phyloP scores from a whole-genome alignment of 1,140 invertebrate species.

The Babylonia areolata region DNA sequence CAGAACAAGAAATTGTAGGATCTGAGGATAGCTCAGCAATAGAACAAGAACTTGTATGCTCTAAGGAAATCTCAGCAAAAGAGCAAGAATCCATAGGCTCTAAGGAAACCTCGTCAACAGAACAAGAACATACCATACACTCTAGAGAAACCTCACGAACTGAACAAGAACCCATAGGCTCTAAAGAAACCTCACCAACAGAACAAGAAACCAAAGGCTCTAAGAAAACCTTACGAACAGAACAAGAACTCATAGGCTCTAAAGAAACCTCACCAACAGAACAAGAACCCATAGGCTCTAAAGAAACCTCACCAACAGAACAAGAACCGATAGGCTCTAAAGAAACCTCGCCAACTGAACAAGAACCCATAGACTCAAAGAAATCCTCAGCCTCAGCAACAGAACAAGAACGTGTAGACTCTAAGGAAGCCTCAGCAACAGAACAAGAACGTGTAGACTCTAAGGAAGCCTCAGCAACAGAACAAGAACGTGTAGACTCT shows the following conservation, averaged over 20 bases:
- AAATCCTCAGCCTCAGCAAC: background rate
- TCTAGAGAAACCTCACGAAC: no score
- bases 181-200: background rate
- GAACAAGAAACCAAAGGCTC: background rate
- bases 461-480: background rate
- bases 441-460: background rate
- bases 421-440: background rate
- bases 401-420: background rate
- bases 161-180: no score
- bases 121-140: no score
- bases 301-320: background rate
- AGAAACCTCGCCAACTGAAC: background rate
- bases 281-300: background rate
- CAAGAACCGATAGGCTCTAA: background rate
- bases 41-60: no score
- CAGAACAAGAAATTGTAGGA: no score
- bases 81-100: background rate
- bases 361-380: background rate
- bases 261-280: background rate
- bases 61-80: background rate
- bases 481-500: background rate
- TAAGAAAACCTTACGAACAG: background rate
- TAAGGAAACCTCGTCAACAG: background rate
- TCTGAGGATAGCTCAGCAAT: no score
- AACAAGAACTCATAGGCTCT: background rate